Base-by-base conservation (phyloP, 2,113 vertebrate species). In the Australoheros scitulus region DNA sequence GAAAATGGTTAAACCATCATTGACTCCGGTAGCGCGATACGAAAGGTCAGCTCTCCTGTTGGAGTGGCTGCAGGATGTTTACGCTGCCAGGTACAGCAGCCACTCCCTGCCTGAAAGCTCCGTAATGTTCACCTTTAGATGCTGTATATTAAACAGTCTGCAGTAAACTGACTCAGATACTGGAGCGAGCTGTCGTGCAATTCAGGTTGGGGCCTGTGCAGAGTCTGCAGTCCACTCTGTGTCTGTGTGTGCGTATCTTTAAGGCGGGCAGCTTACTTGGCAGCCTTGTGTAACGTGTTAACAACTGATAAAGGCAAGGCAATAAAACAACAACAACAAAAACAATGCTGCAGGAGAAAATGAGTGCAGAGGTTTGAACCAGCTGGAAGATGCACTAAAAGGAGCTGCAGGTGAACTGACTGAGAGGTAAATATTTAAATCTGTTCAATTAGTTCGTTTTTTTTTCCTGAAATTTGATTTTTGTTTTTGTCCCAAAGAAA, bases 221-320 rank as follows among this genome's bases (percentile, higher is more conserved):
- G 10, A 59, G 24, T 61, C 32, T 17, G 22, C 11, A 38, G 22
- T 20, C 32, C 11, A 11, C 22, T 58, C 68, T 78, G 68, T 77
- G 56, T 76, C 26, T 70, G 43, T 75, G 65, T 85, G 79, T 70
- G 78, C 58, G 17, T 77, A 15, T 74, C 4, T 79, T 29, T 15
- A 58, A 75, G 52, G 52, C 47, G 57, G 76, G 47, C 77, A 83
- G 85, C 83, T 84, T 65, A 68, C 72, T 91, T 80, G 81, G 84
- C 81, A 74, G 86, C 85, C 60, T 60, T 89, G 83, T 82, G 83
- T 61, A 78, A 81, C 82, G 56, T 89, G 87, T 82, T 84, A 86
- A 74, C 85, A 76, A 70, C 91, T 89, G 91, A 90, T 87, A 90
- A 87, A 91, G 85, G 81, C 38, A 65, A 84, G 68, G 65, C 86